These are phyloP conservation scores for Neostethus bicornis DNA, from an alignment of 2,797 vertebrate species.

Conservation along the genomic window DNA sequence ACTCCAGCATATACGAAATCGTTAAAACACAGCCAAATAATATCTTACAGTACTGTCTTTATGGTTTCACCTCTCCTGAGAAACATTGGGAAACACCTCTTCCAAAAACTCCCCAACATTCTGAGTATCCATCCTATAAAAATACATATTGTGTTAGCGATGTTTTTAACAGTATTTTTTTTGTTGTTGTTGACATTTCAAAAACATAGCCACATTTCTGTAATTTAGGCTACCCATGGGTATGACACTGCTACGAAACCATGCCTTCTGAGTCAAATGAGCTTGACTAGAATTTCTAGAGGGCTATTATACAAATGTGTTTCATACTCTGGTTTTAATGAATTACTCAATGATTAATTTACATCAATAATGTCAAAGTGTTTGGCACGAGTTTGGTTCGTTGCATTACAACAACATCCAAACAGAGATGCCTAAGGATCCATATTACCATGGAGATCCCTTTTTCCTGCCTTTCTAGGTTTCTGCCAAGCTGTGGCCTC, in stretches of 20 bases:
- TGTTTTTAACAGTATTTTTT: no score
- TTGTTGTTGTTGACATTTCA: no score
- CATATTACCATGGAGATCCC: constrained; percentile 57
- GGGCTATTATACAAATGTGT: constrained; percentile 72
- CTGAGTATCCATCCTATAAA: no score
- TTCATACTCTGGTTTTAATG: constrained; percentile 60
- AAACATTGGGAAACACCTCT: constrained; percentile 47
- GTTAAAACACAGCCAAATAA: constrained; percentile 75
- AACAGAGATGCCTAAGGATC: constrained; percentile 67
- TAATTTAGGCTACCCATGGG: no score
- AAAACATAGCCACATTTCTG: no score
- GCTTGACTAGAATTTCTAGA: constrained; percentile 55
- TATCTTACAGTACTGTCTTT: constrained; percentile 69
- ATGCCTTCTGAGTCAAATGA: constrained; percentile 66
- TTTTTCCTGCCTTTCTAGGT: constrained; percentile 56
- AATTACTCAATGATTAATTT: constrained; percentile 59
- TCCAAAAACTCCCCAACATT: no score
- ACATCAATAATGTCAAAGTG: constrained; percentile 61
- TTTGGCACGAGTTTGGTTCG: constrained; percentile 66
- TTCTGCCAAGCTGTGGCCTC: constrained; percentile 69
- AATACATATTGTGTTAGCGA: no score
- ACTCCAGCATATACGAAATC: constrained; percentile 48
- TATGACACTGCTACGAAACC: constrained; percentile 14
- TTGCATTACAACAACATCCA: constrained; percentile 62
- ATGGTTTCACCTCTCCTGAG: constrained; percentile 48